phyloP scores from a whole-genome alignment of 2,797 vertebrate species.

The Philypnodon macrostomus region DNA sequence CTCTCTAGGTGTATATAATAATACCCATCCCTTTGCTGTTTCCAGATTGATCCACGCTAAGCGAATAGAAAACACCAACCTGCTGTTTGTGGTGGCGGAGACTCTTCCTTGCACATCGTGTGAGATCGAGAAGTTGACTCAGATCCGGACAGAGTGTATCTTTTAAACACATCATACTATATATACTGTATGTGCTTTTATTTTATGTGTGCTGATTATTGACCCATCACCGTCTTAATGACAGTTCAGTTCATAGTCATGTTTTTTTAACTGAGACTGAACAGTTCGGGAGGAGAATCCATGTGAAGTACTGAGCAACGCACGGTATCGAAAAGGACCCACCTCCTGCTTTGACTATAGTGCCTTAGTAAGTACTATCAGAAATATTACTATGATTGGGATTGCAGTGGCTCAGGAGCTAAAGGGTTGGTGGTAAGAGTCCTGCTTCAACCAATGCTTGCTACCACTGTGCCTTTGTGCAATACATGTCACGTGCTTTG shows the following conservation, averaged over 20 bases:
- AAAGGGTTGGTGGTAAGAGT: too few relatives aligned
- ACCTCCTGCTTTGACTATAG: slow-evolving; percentile 97
- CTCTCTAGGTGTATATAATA: too few relatives aligned
- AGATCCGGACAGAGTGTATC: slow-evolving; percentile 94
- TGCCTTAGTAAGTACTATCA: slow-evolving; percentile 78
- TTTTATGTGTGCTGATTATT: slow-evolving; percentile 13
- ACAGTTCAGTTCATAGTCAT: slow-evolving; percentile 2
- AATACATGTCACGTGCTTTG: too few relatives aligned
- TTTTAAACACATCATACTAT: slow-evolving; percentile 60
- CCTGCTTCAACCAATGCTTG: too few relatives aligned
- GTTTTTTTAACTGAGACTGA: slow-evolving; percentile 41
- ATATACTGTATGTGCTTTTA: too few relatives aligned
- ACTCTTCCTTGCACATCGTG: slow-evolving; percentile 94
- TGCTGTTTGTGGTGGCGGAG: slow-evolving; percentile 96
- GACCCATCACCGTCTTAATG: slow-evolving; percentile 2
- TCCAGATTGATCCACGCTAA: slow-evolving; percentile 91
- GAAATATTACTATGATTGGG: too few relatives aligned
- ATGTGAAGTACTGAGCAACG: slow-evolving; percentile 90
- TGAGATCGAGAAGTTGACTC: slow-evolving; percentile 89
- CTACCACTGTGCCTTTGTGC: too few relatives aligned
- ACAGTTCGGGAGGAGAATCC: slow-evolving; percentile 85
- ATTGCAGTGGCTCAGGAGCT: too few relatives aligned
- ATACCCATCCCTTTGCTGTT: too few relatives aligned
- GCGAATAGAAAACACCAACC: slow-evolving; percentile 90
- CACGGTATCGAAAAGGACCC: slow-evolving; percentile 93